These are phyloP conservation scores for Coryphaenoides rupestris DNA, from an alignment of 2,113 vertebrate genomes.

Conservation along the genomic window DNA sequence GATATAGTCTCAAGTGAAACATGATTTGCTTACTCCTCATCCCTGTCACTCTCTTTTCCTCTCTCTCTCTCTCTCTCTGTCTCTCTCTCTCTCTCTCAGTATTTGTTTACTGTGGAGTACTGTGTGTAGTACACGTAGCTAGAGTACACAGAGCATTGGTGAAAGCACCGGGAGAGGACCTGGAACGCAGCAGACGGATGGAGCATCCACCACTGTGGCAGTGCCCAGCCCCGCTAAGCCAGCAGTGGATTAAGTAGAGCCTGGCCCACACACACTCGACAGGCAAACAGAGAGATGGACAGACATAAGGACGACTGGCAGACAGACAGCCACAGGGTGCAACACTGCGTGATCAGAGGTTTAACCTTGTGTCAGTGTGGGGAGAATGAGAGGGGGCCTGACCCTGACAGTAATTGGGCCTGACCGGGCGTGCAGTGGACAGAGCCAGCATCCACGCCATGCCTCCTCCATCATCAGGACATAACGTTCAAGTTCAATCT, in stretches of 20 bases:
- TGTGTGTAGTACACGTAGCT: too few species aligned
- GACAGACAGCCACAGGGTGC: not conserved
- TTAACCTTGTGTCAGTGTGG: slow-evolving; percentile 35
- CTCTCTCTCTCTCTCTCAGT: not conserved
- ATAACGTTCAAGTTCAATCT: too few species aligned
- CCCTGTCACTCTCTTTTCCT: too few species aligned
- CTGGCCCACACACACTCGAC: slow-evolving; percentile 14
- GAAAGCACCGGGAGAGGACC: slow-evolving; percentile 3
- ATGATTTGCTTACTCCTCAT: too few species aligned
- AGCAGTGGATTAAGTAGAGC: slow-evolving; percentile 47
- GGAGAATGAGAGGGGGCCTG: not conserved
- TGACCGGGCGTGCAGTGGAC: not conserved
- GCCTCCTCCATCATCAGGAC: too few species aligned
- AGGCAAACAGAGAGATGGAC: slow-evolving; percentile 5
- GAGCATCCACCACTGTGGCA: slow-evolving; percentile 27
- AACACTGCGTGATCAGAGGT: slow-evolving; percentile 15
- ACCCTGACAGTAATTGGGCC: slow-evolving; percentile 16
- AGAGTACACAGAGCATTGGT: too few species aligned
- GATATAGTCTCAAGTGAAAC: too few species aligned
- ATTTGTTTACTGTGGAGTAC: too few species aligned
- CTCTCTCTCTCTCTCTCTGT: too few species aligned
- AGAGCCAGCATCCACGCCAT: not conserved
- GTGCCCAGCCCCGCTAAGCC: slow-evolving; percentile 26
- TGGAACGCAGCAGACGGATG: slow-evolving; percentile 13
- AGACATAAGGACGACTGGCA: not conserved